Evolutionary conservation across 37 sponge, comb jelly and placozoan genomes (phyloP).

Genomic region (Tethya wilhelma): DNA sequence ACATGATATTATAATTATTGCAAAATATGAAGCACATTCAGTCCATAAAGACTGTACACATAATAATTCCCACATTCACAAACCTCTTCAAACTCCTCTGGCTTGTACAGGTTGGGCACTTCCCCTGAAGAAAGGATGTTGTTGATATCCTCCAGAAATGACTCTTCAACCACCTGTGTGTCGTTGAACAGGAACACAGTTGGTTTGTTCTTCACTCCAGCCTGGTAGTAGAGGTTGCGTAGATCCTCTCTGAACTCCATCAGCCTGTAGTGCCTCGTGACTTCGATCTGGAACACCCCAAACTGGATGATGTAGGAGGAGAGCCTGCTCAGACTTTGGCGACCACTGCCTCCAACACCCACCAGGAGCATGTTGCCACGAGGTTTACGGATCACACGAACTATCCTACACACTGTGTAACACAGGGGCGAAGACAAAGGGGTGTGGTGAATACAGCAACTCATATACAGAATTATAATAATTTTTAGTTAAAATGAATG

Average conservation of each 20-base stretch:
- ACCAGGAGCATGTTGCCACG: conserved; percentile 97
- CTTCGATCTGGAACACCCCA: conserved; percentile 96
- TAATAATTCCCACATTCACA: no score
- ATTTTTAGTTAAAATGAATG: background rate
- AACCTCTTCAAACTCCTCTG: conserved; percentile 99
- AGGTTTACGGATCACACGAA: conserved; percentile 96
- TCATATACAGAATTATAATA: no score
- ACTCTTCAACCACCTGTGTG: conserved; percentile 97
- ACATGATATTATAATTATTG: no score
- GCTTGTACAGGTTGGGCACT: conserved; percentile 98
- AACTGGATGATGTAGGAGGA: conserved; percentile 90
- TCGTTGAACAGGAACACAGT: conserved; percentile 98
- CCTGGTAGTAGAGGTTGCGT: conserved; percentile 89
- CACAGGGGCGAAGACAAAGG: no score
- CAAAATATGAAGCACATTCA: no score
- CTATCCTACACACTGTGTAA: conserved; percentile 86
- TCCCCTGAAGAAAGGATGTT: conserved; percentile 98
- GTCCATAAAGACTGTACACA: no score
- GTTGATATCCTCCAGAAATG: conserved; percentile 98
- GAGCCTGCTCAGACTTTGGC: conserved; percentile 94
- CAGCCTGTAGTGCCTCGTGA: conserved; percentile 92
- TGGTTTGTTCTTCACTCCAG: conserved; percentile 98
- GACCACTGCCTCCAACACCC: conserved; percentile 97
- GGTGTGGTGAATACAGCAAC: background rate
- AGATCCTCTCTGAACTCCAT: conserved; percentile 96